Evolutionary conservation across 2,888 invertebrate species (phyloP), one percentile per base, ranked within the genome.

Genomic region (Cotesia congregata): DNA sequence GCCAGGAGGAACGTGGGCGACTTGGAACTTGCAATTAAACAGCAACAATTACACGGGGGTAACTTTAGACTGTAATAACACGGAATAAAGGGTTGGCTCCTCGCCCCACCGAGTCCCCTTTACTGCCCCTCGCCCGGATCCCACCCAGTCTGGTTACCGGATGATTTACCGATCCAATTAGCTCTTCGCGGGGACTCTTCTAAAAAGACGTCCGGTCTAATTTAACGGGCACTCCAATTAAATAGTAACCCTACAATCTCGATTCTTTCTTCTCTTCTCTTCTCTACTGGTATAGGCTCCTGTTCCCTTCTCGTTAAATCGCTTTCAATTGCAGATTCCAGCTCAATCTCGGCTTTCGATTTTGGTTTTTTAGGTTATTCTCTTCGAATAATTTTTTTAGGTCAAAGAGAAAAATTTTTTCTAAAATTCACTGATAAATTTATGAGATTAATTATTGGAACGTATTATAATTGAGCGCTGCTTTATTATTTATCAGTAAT

Each of bases 81-180:
- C 85, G 85, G 88, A 89, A 89, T 89, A 88, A 88, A 89, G 89
- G 89, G 88, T 89, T 88, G 88, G 85, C 84, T 41, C 41, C 41
- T 78, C 78, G 79, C 76, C 78, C 78, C 75, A 78, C 77, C 76
- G 74, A 71, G 72, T 73, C 71, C 76, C 72, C 61, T 40, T 40
- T 85, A 84, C 80, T 84, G 82, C 67, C 67, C 72, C 72, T 75
- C 69, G 75, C 30, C 67, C 17, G 67, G 69, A 50, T 69, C 74
- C 67, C 75, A 75, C 60, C 77, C 79, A 68, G 80, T 71, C 87
- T 86, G 87, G 87, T 87, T 87, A 86, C 88, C 85, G 88, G 88
- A 89, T 89, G 89, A 89, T 89, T 89, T 89, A 89, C 89, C 88
- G 89, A 89, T 89, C 89, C 88, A 89, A 89, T 89, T 89, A 89